A percentile compares a stretch with the other conserved stretches of the same genome.
These are phyloP conservation scores for Cettia cetti DNA, from an alignment of 2,113 vertebrate species.

Conservation along the genomic window DNA sequence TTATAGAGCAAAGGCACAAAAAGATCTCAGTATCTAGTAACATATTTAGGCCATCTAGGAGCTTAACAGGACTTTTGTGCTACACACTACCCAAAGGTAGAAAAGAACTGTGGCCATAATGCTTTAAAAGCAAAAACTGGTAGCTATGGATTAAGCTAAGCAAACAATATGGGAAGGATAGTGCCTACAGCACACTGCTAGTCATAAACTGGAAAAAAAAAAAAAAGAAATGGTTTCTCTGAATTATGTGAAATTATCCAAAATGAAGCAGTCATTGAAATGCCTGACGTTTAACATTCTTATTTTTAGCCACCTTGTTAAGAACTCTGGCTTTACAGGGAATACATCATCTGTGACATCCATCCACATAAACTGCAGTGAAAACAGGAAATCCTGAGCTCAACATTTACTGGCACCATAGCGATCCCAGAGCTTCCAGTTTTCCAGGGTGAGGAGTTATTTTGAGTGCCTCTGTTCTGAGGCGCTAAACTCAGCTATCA, in stretches of 20 bases:
- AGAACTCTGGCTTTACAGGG: not conserved
- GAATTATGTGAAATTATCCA: not conserved
- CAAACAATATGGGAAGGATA: not conserved
- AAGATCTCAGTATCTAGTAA: not conserved
- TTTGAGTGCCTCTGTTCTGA: not conserved
- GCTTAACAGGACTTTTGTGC: not conserved
- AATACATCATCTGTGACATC: not conserved
- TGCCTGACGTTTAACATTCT: not conserved
- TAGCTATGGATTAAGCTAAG: not conserved
- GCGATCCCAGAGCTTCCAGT: not conserved
- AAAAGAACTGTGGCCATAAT: not conserved
- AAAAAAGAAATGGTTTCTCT: not conserved
- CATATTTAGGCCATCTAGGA: not conserved
- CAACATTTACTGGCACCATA: not conserved
- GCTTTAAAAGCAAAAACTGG: not conserved
- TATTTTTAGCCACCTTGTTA: not conserved
- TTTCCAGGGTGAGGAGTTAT: not conserved
- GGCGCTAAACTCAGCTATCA: not conserved
- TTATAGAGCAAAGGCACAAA: not conserved
- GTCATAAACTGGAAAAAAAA: not conserved
- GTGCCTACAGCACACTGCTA: not conserved
- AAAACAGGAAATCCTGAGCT: not conserved
- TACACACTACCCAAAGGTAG: not conserved
- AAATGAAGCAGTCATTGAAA: not conserved
- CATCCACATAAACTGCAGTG: not conserved